Conservation (phyloP, 2,797 vertebrate species). For the Caiman crocodilus region DNA sequence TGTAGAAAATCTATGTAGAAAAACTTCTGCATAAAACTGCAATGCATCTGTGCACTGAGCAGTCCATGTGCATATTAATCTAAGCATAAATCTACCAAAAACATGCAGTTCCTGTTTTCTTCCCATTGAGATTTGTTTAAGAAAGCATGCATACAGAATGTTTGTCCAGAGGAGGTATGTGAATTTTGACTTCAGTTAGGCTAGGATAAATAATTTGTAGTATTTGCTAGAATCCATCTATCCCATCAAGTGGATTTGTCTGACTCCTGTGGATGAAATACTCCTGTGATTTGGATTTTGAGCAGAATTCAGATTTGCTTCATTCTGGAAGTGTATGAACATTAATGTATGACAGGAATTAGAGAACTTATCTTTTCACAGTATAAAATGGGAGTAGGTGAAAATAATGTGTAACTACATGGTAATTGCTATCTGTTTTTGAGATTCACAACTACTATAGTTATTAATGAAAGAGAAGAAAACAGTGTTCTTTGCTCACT, state of each 20-base stretch:
- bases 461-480: neutral
- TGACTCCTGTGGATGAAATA: neutral
- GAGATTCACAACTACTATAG: neutral
- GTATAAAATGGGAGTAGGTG: neutral
- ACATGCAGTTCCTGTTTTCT: neutral
- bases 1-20: neutral
- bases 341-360: neutral
- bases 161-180: neutral
- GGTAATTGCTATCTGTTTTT: slow-evolving; percentile 14
- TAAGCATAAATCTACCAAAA: slow-evolving; percentile 16
- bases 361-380: neutral
- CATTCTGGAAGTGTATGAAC: neutral
- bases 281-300: neutral
- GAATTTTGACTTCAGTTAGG: neutral
- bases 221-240: neutral
- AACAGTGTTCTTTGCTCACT: neutral
- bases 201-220: neutral
- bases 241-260: neutral
- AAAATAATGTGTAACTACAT: neutral
- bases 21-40: slow-evolving; percentile 3
- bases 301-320: neutral
- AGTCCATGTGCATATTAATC: slow-evolving; percentile 7
- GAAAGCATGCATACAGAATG: neutral
- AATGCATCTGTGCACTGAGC: neutral
- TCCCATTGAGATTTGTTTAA: neutral